Evolutionary conservation across 2,113 vertebrate genomes (phyloP).

Genomic region (Tyto alba): DNA sequence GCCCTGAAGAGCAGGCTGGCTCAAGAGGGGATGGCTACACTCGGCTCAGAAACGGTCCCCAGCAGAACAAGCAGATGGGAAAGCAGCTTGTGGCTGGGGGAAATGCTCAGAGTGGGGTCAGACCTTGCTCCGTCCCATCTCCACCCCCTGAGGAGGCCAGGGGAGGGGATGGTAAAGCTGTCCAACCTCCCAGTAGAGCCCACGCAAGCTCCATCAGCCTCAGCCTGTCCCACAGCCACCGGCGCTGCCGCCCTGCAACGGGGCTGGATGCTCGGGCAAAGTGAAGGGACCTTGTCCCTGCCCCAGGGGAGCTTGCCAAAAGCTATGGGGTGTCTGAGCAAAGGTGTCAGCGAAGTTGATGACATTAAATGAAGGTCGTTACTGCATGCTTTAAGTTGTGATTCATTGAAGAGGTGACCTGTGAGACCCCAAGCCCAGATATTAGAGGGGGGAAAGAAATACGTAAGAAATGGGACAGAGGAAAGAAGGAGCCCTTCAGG

Average conservation of each 20-base stretch:
- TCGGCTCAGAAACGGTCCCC: background rate
- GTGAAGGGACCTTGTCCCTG: accelerated
- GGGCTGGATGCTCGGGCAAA: background rate
- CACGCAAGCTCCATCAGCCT: background rate
- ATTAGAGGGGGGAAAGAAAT: background rate
- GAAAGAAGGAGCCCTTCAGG: background rate
- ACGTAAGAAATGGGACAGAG: background rate
- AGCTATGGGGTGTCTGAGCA: background rate
- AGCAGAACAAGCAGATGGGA: background rate
- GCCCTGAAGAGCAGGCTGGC: background rate
- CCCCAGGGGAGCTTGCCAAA: background rate
- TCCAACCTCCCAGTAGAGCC: accelerated
- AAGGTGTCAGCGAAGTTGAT: background rate
- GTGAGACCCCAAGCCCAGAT: background rate
- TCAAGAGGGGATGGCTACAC: background rate
- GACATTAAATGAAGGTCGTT: background rate
- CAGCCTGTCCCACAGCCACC: background rate
- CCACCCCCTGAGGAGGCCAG: background rate
- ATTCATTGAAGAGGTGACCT: background rate
- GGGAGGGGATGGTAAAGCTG: background rate
- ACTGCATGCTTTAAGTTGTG: accelerated
- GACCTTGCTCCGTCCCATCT: background rate
- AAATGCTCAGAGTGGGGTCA: accelerated
- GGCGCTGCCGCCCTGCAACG: background rate
- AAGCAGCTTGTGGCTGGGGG: background rate